Percentiles rank a stretch among this genome's conserved stretches.
These are phyloP conservation scores for Sciurus vulgaris DNA, from an alignment of 2,797 vertebrate species.

Conservation along the genomic window DNA sequence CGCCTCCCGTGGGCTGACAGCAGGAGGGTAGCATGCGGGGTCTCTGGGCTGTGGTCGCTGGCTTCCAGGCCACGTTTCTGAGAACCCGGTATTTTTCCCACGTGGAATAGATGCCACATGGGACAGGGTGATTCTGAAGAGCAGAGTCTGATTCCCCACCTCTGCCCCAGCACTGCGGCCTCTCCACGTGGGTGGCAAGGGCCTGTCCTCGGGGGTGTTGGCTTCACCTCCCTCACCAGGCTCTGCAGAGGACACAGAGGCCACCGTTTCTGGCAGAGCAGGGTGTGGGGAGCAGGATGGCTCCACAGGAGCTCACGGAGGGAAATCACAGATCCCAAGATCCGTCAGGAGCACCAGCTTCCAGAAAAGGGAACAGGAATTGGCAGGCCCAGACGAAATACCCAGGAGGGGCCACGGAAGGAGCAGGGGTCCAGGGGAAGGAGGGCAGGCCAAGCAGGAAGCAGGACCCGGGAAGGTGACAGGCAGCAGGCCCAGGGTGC, in stretches of 20 bases:
- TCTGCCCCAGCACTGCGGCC: not conserved
- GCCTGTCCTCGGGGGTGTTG: accelerated
- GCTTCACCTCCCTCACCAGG: not conserved
- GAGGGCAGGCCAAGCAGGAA: accelerated
- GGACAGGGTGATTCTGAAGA: not conserved
- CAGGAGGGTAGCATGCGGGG: accelerated
- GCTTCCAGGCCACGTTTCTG: not conserved
- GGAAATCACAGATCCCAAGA: not conserved
- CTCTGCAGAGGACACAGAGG: not conserved
- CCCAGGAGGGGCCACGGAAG: accelerated
- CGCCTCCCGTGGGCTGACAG: not conserved
- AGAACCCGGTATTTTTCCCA: accelerated
- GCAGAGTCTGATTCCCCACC: not conserved
- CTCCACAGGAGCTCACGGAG: too few relatives aligned
- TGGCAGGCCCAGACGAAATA: accelerated
- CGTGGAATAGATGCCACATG: not conserved
- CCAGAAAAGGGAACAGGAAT: too few relatives aligned
- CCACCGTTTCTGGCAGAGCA: not conserved
- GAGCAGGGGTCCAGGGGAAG: not conserved
- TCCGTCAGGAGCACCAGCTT: not conserved
- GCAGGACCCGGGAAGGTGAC: accelerated
- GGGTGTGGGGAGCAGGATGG: too few relatives aligned
- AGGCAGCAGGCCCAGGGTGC: not conserved
- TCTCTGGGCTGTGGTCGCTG: accelerated
- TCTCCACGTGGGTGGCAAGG: accelerated